Percentiles rank a stretch among this genome's conserved stretches.
Conservation (phyloP, 1,140 invertebrate genomes). For the Heliconius hermathena region DNA sequence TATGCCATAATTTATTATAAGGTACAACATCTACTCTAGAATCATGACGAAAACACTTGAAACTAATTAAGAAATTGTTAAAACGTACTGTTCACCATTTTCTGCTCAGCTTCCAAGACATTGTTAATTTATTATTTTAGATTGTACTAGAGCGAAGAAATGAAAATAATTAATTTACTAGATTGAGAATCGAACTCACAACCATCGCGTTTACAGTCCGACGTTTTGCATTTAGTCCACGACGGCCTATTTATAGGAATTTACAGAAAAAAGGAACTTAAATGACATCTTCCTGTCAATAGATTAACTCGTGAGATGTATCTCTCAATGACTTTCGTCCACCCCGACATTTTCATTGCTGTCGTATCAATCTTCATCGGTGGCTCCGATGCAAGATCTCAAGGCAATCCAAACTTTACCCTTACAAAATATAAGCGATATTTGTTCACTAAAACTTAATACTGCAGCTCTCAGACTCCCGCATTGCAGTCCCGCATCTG, state of each 20-base stretch:
- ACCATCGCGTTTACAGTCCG: neutral
- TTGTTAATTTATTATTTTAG: too few relatives aligned
- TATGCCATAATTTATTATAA: too few relatives aligned
- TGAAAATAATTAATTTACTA: neutral
- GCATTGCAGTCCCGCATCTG: constrained; percentile 40
- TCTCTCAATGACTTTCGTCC: neutral
- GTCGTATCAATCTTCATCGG: neutral
- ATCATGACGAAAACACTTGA: too few relatives aligned
- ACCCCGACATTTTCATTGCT: neutral
- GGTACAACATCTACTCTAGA: too few relatives aligned
- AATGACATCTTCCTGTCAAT: neutral
- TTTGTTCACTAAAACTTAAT: neutral
- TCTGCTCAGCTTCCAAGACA: too few relatives aligned
- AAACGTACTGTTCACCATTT: too few relatives aligned
- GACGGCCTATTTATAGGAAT: neutral
- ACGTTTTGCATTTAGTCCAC: neutral
- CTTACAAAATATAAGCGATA: constrained; percentile 19
- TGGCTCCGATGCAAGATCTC: neutral
- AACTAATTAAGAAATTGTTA: too few relatives aligned
- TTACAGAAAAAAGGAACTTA: neutral
- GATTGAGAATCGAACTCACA: neutral
- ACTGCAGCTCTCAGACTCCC: constrained; percentile 37
- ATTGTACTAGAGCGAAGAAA: too few relatives aligned
- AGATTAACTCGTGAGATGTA: neutral
- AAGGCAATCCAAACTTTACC: constrained; percentile 14